Evolutionary conservation across 2,113 vertebrate species (phyloP).

Genomic region (Psephotus haematonotus): DNA sequence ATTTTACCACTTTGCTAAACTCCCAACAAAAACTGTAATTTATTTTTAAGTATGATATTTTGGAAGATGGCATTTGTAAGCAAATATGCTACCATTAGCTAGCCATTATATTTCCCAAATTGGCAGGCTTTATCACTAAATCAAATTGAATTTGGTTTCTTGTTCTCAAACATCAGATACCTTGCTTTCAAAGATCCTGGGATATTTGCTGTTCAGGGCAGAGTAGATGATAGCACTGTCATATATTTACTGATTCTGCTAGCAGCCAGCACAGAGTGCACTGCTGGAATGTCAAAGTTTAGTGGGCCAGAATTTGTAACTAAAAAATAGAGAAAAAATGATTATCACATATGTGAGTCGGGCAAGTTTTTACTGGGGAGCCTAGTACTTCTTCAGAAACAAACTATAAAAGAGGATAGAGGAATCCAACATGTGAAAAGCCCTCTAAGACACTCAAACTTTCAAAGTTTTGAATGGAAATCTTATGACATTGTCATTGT

Average conservation of each 20-base stretch:
- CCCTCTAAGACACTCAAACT: not conserved
- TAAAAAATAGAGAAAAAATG: not conserved
- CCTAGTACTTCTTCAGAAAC: not conserved
- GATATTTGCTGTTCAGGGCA: not conserved
- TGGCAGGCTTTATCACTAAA: not conserved
- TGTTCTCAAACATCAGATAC: not conserved
- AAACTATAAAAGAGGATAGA: not conserved
- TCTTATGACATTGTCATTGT: not conserved
- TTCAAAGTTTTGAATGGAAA: not conserved
- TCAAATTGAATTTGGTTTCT: not conserved
- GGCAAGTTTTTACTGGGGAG: not conserved
- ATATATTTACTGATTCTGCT: not conserved
- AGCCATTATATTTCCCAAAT: not conserved
- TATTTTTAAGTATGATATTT: not conserved
- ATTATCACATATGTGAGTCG: rapidly evolving
- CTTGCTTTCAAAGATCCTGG: not conserved
- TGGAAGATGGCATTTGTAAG: not conserved
- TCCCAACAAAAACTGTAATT: not conserved
- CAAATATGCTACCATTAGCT: not conserved
- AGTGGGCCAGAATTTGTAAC: not conserved
- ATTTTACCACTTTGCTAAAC: not conserved
- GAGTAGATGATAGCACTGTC: not conserved
- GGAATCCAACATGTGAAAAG: not conserved
- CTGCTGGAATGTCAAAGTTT: not conserved
- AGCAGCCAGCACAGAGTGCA: not conserved